A percentile compares a stretch with the other conserved stretches of the same genome.
Conservation (phyloP, 2,888 invertebrate species). For the Patella depressa region DNA sequence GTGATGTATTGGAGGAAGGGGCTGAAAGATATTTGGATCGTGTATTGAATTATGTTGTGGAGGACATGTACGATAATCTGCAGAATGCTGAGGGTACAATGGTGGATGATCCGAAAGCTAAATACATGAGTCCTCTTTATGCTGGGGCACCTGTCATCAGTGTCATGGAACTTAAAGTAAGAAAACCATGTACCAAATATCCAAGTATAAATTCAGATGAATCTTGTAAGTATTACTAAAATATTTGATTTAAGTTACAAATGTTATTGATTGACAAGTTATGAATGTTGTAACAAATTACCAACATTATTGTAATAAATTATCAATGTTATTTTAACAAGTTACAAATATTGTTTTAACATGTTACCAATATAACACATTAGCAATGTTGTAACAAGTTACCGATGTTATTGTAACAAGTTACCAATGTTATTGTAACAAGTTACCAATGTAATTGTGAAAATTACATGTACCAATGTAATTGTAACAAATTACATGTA, state of each 20-base stretch:
- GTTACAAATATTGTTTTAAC: no score
- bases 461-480: no score
- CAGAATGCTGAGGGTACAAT: constrained; percentile 58
- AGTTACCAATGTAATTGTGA: no score
- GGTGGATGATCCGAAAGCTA: constrained; percentile 47
- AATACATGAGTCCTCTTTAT: constrained; percentile 51
- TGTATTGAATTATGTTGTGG: constrained; percentile 67
- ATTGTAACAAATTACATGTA: no score
- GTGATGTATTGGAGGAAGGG: constrained; percentile 76
- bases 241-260: background rate
- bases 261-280: no score
- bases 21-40: constrained; percentile 74
- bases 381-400: no score
- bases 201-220: constrained; percentile 59
- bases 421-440: no score
- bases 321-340: no score
- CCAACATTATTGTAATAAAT: no score
- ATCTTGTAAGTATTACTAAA: constrained; percentile 54
- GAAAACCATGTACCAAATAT: constrained; percentile 54
- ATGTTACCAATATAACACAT: no score
- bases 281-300: no score
- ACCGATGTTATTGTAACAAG: no score
- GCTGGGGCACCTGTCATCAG: constrained; percentile 46
- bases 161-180: constrained; percentile 52
- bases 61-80: constrained; percentile 62